Evolutionary conservation across 2,888 invertebrate genomes (phyloP).

Genomic region (Liopterus haemorrhoidalis): DNA sequence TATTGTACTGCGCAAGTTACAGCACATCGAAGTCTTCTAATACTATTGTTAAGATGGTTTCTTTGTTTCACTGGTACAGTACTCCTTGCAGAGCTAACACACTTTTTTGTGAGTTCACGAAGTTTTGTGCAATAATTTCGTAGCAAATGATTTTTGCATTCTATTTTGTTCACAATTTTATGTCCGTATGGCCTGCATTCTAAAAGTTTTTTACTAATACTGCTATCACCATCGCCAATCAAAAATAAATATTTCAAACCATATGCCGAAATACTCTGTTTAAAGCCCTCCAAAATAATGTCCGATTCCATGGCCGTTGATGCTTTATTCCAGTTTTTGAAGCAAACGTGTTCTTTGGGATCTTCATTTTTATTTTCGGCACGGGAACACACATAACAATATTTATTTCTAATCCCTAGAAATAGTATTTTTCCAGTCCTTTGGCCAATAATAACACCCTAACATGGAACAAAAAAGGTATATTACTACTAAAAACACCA

Average conservation of each 20-base stretch:
- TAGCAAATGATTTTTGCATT: constrained; percentile 25
- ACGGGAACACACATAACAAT: constrained; percentile 8
- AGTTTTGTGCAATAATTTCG: constrained; percentile 20
- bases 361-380: constrained; percentile 10
- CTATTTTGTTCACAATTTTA: constrained; percentile 22
- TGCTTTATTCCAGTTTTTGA: constrained; percentile 25
- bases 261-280: constrained; percentile 20
- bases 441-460: constrained; percentile 9
- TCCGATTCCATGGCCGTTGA: constrained; percentile 26
- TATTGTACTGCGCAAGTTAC: no score
- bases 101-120: constrained; percentile 5
- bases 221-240: constrained; percentile 27
- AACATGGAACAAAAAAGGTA: background rate
- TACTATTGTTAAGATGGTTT: no score
- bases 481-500: background rate
- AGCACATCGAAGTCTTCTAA: constrained; percentile 2
- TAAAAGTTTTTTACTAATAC: constrained; percentile 19
- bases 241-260: constrained; percentile 22
- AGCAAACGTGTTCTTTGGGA: constrained; percentile 21
- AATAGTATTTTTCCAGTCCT: constrained; percentile 8
- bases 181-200: constrained; percentile 19
- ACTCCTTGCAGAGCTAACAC: constrained; percentile 1
- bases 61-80: background rate
- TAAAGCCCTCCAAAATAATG: constrained; percentile 24
- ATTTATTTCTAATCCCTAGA: constrained; percentile 10